Evolutionary conservation across 2,797 vertebrate genomes (phyloP).

Genomic region (Meda fulgida): DNA sequence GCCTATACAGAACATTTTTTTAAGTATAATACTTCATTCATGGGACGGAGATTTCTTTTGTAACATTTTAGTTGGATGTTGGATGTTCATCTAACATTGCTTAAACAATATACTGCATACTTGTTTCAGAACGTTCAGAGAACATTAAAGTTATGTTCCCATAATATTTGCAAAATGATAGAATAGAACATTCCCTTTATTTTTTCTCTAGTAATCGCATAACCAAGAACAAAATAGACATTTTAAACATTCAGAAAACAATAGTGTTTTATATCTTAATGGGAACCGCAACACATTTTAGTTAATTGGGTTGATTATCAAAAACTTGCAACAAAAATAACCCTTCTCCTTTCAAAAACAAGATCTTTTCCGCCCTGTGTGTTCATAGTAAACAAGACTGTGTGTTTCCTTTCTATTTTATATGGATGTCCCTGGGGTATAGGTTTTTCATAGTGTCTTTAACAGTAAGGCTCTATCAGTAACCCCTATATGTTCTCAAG

Average conservation of each 20-base stretch:
- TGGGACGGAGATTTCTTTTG: background rate
- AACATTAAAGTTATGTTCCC: background rate
- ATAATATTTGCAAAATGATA: background rate
- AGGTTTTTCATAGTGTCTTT: background rate
- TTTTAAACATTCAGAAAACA: background rate
- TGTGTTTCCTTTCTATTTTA: conserved; percentile 4
- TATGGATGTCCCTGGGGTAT: conserved; percentile 12
- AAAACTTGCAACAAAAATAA: background rate
- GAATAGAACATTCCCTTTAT: background rate
- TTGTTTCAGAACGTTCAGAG: background rate
- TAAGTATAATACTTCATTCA: too few species aligned
- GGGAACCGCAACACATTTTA: background rate
- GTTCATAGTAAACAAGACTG: conserved; percentile 38
- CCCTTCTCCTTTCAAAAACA: background rate
- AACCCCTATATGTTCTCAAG: conserved; percentile 4
- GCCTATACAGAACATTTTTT: too few species aligned
- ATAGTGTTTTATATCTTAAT: background rate
- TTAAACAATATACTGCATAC: background rate
- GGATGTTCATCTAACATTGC: background rate
- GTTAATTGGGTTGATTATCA: background rate
- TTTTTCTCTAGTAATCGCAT: background rate
- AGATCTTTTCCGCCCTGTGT: background rate
- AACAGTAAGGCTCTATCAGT: conserved; percentile 34
- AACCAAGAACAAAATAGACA: background rate
- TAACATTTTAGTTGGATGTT: background rate